Evolutionary conservation across 2,797 vertebrate genomes (phyloP), one percentile per base, ranked within the genome.

Genomic region (Poeciliopsis presidionis): DNA sequence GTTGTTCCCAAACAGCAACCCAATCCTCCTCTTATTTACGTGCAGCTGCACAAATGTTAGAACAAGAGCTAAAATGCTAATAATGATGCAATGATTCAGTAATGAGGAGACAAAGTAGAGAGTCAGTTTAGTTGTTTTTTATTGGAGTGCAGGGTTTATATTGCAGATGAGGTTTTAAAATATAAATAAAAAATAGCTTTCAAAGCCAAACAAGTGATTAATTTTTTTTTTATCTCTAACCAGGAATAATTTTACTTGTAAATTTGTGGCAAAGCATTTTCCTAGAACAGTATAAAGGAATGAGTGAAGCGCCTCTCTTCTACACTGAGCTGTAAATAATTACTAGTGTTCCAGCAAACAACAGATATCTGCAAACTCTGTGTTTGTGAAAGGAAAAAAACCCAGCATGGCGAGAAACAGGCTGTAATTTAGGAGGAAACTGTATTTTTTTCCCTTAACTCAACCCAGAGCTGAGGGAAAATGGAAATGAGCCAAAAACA

Each of bases 341-440:
- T 43, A 69, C 65, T 12, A 36, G 71, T 73, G 30, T 53, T 73
- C 51, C 47, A 73, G 47, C 16, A 73, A 73, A 73, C 71, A 72
- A 73, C n/a, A 73, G 12, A 39, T 53, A 22, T 18, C 13, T 39
- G 22, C 11, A 36, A 39, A 30, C 72, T 73, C 12, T 33, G 8
- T 41, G 49, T 74, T 57, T 74, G 51, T 55, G 51, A 47, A 47
- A 67, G 33, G 4, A 9, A 28, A 4, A 5, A 33, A 18, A 51
- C 36, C 22, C 55, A 59, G n/a, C 18, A 13, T 25, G 71, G 72
- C 28, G 22, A 22, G 65, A 43, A 43, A 22, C 72, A 39, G 72
- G 18, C 33, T 73, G 72, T 39, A 22, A 53, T 53, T 73, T 51
- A 51, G 18, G 30, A 53, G 65, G 11, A 73, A 53, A 25, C 72